A percentile compares a stretch with the other conserved stretches of the same genome.
phyloP scores from a whole-genome alignment of 2,888 invertebrate genomes.

The Polyploca ridens region DNA sequence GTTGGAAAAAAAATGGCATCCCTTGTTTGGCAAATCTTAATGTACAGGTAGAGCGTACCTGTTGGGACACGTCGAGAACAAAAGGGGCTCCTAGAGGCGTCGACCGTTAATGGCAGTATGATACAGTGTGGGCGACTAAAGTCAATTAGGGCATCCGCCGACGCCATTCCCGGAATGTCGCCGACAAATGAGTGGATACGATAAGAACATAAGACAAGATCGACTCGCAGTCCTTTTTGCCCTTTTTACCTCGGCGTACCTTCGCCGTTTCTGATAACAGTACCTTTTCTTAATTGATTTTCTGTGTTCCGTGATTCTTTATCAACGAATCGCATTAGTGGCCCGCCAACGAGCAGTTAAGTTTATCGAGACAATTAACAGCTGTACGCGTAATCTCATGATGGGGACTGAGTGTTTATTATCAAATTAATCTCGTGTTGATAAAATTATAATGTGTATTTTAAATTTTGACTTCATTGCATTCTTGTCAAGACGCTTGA shows the following conservation, averaged over 20 bases:
- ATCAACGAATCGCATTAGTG: slow-evolving; percentile 74
- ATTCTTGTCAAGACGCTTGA: not conserved
- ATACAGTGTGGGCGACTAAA: slow-evolving; percentile 80
- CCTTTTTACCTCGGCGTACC: slow-evolving; percentile 55
- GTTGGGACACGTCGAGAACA: slow-evolving; percentile 70
- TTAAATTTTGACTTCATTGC: slow-evolving; percentile 15
- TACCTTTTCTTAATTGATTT: slow-evolving; percentile 79
- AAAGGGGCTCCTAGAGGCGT: slow-evolving; percentile 77
- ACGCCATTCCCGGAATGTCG: slow-evolving; percentile 81
- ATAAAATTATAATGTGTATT: slow-evolving; percentile 27
- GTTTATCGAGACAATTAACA: slow-evolving; percentile 68
- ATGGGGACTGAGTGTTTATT: slow-evolving; percentile 39
- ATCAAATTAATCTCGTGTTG: slow-evolving; percentile 39
- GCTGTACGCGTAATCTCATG: slow-evolving; percentile 52
- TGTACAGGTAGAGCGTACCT: slow-evolving; percentile 76
- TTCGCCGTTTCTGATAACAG: slow-evolving; percentile 72
- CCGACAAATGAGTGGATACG: slow-evolving; percentile 77
- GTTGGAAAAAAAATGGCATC: slow-evolving; percentile 48
- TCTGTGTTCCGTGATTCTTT: slow-evolving; percentile 72
- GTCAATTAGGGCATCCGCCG: slow-evolving; percentile 84
- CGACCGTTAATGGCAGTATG: slow-evolving; percentile 73
- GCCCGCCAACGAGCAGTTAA: slow-evolving; percentile 52
- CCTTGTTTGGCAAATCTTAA: slow-evolving; percentile 59
- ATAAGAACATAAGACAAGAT: slow-evolving; percentile 70
- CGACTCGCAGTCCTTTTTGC: slow-evolving; percentile 63